Evolutionary conservation across 2,797 vertebrate species (phyloP), one percentile per base, ranked within the genome.

Genomic region (Hybognathus amarus): DNA sequence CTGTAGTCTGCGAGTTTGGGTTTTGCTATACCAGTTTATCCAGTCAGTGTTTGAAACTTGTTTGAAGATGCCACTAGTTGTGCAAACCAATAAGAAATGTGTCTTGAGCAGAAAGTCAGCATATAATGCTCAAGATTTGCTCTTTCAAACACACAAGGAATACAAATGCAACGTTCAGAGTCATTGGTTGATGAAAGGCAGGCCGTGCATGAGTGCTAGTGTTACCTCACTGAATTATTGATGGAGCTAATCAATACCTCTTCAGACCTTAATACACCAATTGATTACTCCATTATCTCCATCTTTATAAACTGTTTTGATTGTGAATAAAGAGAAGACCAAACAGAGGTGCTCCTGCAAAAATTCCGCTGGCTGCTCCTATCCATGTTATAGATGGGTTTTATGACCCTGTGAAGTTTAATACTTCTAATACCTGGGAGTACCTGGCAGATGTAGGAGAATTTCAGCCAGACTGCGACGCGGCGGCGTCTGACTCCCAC

Each of bases 361-460:
- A 11, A 67, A 2, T 61, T 56, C 30, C 0, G 2, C 63, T 59
- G 63, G 36, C 47, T 56, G 45, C 73, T 20, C 15, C 67, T 82
- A 15, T 77, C n/a, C 11, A 22, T n/a, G 17, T 80, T 76, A 88
- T 82, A 47, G 74, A 76, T 87, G 59, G 69, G 67, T 85, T 87
- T 85, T 83, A 83, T 86, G 83, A 73, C 80, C 59, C 13, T 1
- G 12, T 86, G 52, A 90, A 74, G 70, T 88, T 76, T 87, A 79
- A 86, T 75, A 73, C 89, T 69, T 83, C 61, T 22, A 30, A 87
- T 88, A 86, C 85, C 73, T 77, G 71, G 77, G 88, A 80, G 87
- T 83, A 88, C 77, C 86, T 68, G 40, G 83, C 89, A 88, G 88
- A 91, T 79, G 84, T 47, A 15, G 67, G 2, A 74, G 42, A 75